Evolutionary conservation across 2,888 invertebrate genomes (phyloP).

Genomic region (Acleris emargana): DNA sequence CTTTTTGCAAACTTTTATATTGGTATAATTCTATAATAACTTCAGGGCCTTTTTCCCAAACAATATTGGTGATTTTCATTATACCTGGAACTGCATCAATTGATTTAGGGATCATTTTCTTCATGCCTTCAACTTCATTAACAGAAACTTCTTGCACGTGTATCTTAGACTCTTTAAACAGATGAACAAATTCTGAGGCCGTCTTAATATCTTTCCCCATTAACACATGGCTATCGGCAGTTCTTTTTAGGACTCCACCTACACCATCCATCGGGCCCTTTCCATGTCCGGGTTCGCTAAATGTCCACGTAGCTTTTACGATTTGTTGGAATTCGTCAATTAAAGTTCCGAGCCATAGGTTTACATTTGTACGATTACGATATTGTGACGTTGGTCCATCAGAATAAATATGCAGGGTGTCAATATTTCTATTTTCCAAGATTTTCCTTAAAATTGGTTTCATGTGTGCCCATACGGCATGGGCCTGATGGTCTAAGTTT

Average conservation of each 20-base stretch:
- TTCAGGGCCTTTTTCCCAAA: conserved; percentile 36
- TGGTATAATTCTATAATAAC: conserved; percentile 31
- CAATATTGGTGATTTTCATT: conserved; percentile 42
- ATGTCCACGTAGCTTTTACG: conserved; percentile 39
- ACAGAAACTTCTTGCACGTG: conserved; percentile 37
- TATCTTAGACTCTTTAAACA: conserved; percentile 39
- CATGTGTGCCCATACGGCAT: conserved; percentile 43
- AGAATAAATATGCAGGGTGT: conserved; percentile 41
- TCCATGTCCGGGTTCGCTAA: conserved; percentile 36
- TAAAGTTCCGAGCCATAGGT: conserved; percentile 40
- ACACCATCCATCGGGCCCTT: conserved; percentile 30
- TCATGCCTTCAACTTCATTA: conserved; percentile 29
- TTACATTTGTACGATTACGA: conserved; percentile 41
- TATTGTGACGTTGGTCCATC: conserved; percentile 43
- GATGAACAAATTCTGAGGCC: conserved; percentile 40
- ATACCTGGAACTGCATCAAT: conserved; percentile 41
- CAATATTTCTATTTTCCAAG: conserved; percentile 35
- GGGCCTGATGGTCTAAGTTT: conserved; percentile 42
- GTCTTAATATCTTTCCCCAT: conserved; percentile 40
- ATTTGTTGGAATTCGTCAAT: conserved; percentile 40
- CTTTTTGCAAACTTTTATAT: conserved; percentile 33
- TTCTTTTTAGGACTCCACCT: conserved; percentile 33
- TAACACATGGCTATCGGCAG: conserved; percentile 38
- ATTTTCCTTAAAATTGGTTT: conserved; percentile 40
- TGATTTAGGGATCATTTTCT: conserved; percentile 37